A percentile compares a stretch with the other conserved stretches of the same genome.
Evolutionary conservation across 2,888 invertebrate genomes (phyloP).

Genomic region (Amphiduros pacificus): DNA sequence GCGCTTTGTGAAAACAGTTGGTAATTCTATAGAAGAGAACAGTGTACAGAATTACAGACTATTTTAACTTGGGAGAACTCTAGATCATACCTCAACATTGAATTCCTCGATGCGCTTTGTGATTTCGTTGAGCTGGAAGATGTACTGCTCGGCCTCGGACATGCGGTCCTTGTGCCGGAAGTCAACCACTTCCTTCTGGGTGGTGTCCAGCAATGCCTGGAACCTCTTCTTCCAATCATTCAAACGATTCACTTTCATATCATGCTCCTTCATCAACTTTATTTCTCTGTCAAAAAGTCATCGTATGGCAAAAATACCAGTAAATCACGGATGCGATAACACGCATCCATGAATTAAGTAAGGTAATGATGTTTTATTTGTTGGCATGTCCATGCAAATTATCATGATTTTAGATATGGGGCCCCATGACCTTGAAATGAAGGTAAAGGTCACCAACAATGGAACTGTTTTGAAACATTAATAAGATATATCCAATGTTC

Average conservation of each 20-base stretch:
- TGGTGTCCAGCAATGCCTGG: conserved; percentile 8
- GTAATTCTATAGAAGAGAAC: too few species aligned
- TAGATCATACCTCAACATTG: conserved; percentile 49
- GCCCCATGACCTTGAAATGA: too few species aligned
- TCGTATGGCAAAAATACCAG: not conserved
- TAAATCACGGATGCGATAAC: not conserved
- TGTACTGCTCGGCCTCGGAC: conserved; percentile 53
- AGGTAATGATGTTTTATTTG: too few species aligned
- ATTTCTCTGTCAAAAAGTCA: conserved; percentile 40
- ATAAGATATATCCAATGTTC: too few species aligned
- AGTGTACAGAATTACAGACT: too few species aligned
- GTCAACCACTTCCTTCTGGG: conserved; percentile 41
- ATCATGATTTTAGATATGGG: too few species aligned
- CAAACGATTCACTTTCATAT: conserved; percentile 47
- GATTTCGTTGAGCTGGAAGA: conserved; percentile 48
- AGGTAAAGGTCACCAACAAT: too few species aligned
- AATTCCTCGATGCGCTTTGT: conserved; percentile 45
- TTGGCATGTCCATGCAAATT: too few species aligned
- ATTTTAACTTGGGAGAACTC: too few species aligned
- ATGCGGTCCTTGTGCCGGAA: conserved; percentile 53
- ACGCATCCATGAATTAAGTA: too few species aligned
- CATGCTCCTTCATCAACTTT: conserved; percentile 54
- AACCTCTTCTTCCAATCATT: conserved; percentile 35
- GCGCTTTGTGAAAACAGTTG: too few species aligned
- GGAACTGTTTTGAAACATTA: too few species aligned